Evolutionary conservation across 2,888 invertebrate species (phyloP), one percentile per base, ranked within the genome.

Genomic region (Oscheius sp.): DNA sequence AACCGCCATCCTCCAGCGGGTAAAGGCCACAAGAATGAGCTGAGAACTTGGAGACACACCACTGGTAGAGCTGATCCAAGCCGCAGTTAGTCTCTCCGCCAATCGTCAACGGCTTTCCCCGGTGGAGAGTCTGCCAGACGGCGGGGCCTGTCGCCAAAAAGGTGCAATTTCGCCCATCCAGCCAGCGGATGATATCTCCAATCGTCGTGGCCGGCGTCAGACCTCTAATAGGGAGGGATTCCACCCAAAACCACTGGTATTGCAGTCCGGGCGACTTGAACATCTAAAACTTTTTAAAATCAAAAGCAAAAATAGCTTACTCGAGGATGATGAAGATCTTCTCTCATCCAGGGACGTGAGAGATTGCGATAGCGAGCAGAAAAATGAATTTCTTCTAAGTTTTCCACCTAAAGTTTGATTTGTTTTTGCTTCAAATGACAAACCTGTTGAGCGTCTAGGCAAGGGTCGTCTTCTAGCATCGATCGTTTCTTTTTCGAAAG

Each of bases 161-260:
- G n/a, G 53, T 31, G 17, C 69, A 69, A 31, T 64, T 64, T 2
- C 25, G 5, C 10, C 64, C 66, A 25, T 69, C 69, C 42, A 69
- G 50, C 37, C 33, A 64, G 3, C 69, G 34, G n/a, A 69, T 53
- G 10, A 69, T 55, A 37, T 69, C 69, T 6, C 53, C 69, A 20
- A 70, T 45, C 12, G 64, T 63, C 17, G 50, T 67, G 12, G 61
- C 42, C 34, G 61, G 66, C 3, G 17, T 55, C 17, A 74, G 29
- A 66, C 75, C 75, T 29, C 72, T 61, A 20, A 78, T 64, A 0
- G 25, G 23, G 6, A 78, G 50, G 27, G 70, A 53, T 50, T 74
- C 75, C 57, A 74, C 65, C 78, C 78, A 78, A 15, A 55, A 65
- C 78, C 78, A 78, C 25, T 75, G 75, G 52, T 74, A 78, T 8